A percentile compares a stretch with the other conserved stretches of the same genome.
phyloP scores from a whole-genome alignment of 2,797 vertebrate genomes.

The Streptopelia turtur region DNA sequence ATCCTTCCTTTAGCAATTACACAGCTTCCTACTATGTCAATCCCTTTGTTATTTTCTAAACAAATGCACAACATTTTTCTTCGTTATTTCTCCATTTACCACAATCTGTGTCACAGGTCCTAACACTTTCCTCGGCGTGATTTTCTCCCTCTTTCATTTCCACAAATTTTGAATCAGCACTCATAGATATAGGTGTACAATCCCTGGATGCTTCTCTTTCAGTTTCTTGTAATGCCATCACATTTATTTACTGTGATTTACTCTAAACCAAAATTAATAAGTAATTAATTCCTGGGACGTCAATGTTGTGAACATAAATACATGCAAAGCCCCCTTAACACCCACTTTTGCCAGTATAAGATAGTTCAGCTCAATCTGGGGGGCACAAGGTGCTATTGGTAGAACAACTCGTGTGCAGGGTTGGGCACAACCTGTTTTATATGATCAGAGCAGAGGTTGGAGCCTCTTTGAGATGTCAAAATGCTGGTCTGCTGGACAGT shows the following conservation, averaged over 20 bases:
- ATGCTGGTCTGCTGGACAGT: not conserved
- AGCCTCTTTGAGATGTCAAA: not conserved
- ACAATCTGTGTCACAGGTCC: not conserved
- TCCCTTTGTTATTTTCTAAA: slow-evolving; percentile 25
- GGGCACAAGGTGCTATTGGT: fast-evolving
- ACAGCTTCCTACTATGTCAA: not conserved
- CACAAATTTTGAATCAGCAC: not conserved
- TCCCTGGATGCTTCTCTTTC: not conserved
- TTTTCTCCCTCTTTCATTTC: not conserved
- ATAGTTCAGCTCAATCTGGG: not conserved
- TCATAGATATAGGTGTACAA: not conserved
- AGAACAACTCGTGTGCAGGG: not conserved
- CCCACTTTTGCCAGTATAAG: not conserved
- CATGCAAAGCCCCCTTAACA: not conserved
- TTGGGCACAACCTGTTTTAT: not conserved
- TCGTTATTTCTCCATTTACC: slow-evolving; percentile 1
- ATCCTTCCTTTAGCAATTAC: slow-evolving; percentile 12
- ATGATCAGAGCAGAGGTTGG: fast-evolving
- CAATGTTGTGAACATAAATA: not conserved
- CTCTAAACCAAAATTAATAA: not conserved
- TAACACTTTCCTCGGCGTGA: not conserved
- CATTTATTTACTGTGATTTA: not conserved
- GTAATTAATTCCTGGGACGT: not conserved
- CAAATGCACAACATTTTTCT: not conserved
- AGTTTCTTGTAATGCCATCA: not conserved